Conservation (phyloP, 2,113 vertebrate species). For the Syngnathoides biaculeatus region DNA sequence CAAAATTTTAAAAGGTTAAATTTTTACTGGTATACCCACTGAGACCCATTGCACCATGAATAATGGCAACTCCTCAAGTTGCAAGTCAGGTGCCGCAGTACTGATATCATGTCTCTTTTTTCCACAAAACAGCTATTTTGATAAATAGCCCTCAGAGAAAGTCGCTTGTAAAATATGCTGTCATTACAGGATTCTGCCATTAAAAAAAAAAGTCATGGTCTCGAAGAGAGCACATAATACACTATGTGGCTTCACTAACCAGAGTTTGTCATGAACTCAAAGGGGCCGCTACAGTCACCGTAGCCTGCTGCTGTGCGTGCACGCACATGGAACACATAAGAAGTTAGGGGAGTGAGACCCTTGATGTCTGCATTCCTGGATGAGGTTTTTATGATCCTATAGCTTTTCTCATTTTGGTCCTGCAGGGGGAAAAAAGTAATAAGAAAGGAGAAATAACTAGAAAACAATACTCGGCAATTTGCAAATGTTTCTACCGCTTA, state of each 20-base stretch:
- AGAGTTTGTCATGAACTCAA: slow-evolving; percentile 96
- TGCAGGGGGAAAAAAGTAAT: slow-evolving; percentile 39
- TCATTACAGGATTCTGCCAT: slow-evolving; percentile 15
- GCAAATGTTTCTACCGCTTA: slow-evolving; percentile 48
- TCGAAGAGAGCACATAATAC: background rate
- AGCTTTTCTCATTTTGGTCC: slow-evolving; percentile 98
- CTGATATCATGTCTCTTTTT: slow-evolving; percentile 45
- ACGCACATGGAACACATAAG: slow-evolving; percentile 94
- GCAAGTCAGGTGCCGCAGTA: slow-evolving; percentile 33
- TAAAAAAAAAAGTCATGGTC: slow-evolving; percentile 10
- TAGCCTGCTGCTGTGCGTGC: slow-evolving; percentile 94
- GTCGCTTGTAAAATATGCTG: slow-evolving; percentile 33
- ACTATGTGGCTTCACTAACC: slow-evolving; percentile 67
- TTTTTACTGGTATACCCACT: slow-evolving; percentile 10
- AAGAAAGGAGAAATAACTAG: slow-evolving; percentile 4
- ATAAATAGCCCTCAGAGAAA: slow-evolving; percentile 43
- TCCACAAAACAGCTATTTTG: slow-evolving; percentile 29
- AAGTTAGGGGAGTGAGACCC: slow-evolving; percentile 89
- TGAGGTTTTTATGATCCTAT: slow-evolving; percentile 90
- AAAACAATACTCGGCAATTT: background rate
- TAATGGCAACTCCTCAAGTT: slow-evolving; percentile 25
- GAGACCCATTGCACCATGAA: slow-evolving; percentile 32
- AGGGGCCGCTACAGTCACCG: slow-evolving; percentile 90
- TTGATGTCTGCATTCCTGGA: slow-evolving; percentile 89
- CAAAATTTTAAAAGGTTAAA: slow-evolving; percentile 22